These are phyloP conservation scores for Batillaria attramentaria DNA, from an alignment of 1,140 invertebrate species.

Conservation along the genomic window DNA sequence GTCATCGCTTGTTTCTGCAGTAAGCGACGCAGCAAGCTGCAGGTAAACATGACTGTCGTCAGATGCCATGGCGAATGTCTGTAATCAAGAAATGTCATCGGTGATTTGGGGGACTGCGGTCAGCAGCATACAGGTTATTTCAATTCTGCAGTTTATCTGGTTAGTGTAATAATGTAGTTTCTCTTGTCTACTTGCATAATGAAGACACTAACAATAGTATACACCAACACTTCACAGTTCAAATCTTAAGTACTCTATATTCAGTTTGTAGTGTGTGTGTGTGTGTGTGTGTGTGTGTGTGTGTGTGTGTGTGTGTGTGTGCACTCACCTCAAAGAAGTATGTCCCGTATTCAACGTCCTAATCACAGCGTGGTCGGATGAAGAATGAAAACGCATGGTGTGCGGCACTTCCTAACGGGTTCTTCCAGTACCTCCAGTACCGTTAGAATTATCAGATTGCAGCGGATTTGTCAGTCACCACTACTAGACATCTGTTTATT, in stretches of 20 bases:
- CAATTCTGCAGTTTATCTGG: too few species aligned
- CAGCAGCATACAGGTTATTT: too few species aligned
- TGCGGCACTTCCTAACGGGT: not conserved
- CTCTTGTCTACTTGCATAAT: too few species aligned
- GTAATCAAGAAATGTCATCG: too few species aligned
- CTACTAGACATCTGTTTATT: not conserved
- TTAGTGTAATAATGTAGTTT: too few species aligned
- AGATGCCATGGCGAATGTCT: not conserved
- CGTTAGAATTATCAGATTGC: not conserved
- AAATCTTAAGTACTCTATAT: not conserved
- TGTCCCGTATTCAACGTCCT: not conserved
- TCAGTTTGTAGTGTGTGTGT: not conserved
- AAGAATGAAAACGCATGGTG: not conserved
- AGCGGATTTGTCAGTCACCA: not conserved
- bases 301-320: not conserved
- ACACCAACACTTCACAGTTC: not conserved
- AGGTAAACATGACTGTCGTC: not conserved
- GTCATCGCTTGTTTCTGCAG: too few species aligned
- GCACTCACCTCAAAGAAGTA: not conserved
- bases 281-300: not conserved
- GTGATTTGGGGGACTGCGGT: too few species aligned
- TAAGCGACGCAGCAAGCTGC: not conserved
- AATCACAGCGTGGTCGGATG: not conserved
- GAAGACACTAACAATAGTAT: too few species aligned
- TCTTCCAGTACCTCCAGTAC: not conserved